Percentiles rank a stretch among this genome's conserved stretches.
Evolutionary conservation across 2,113 vertebrate species (phyloP).

Genomic region (Alethe castanea): DNA sequence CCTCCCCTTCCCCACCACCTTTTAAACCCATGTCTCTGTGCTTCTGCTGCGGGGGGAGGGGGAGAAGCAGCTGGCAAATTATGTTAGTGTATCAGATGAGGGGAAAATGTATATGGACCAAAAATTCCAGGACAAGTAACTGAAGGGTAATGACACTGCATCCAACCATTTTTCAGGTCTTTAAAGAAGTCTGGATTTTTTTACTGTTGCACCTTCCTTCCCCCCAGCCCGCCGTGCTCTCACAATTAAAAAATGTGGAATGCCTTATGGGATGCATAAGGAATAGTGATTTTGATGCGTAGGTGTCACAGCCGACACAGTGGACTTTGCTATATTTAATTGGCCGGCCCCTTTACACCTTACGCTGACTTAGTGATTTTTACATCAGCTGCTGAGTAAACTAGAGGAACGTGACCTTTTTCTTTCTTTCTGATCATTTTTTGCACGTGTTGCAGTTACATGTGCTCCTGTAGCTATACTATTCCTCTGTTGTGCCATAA

Average conservation of each 20-base stretch:
- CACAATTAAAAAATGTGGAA: neutral
- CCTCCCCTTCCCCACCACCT: neutral
- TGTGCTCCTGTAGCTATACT: neutral
- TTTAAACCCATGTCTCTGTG: neutral
- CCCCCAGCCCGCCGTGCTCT: neutral
- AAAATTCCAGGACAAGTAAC: slow-evolving; percentile 7
- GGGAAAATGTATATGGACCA: neutral
- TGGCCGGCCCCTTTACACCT: neutral
- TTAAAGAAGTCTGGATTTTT: neutral
- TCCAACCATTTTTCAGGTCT: neutral
- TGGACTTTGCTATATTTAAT: neutral
- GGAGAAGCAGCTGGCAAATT: neutral
- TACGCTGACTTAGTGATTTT: slow-evolving; percentile 28
- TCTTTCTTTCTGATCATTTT: slow-evolving; percentile 14
- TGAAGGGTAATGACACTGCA: neutral
- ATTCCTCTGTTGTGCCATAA: neutral
- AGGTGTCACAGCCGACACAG: neutral
- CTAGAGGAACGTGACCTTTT: slow-evolving; percentile 33
- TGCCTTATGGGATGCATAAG: neutral
- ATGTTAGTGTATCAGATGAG: neutral
- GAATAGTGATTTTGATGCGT: neutral
- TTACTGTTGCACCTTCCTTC: neutral
- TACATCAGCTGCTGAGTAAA: slow-evolving; percentile 41
- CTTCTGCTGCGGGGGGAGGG: neutral
- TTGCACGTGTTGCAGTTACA: neutral